Percentiles rank a stretch among this genome's conserved stretches.
phyloP scores from a whole-genome alignment of 2,888 invertebrate species.

The Cataglyphis albicans region DNA sequence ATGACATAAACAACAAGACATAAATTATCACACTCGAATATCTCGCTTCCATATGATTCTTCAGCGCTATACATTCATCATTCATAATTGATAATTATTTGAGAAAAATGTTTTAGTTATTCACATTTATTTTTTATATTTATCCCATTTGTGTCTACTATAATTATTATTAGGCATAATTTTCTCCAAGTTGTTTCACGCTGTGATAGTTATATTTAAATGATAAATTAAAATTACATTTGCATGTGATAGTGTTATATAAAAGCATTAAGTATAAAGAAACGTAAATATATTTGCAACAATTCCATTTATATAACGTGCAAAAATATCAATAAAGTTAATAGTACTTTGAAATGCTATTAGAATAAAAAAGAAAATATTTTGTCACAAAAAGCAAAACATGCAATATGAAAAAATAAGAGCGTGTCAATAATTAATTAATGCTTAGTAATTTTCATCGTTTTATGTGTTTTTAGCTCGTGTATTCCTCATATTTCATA shows the following conservation, averaged over 20 bases:
- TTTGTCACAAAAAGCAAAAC: background rate
- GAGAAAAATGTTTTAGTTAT: background rate
- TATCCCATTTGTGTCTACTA: background rate
- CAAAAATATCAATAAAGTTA: background rate
- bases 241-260: background rate
- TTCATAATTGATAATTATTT: constrained; percentile 6
- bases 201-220: background rate
- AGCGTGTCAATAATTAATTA: constrained; percentile 21
- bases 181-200: background rate
- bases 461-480: background rate
- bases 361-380: background rate
- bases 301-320: constrained; percentile 1
- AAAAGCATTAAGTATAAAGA: background rate
- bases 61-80: background rate
- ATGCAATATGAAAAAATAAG: background rate
- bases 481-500: background rate
- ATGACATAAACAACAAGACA: background rate
- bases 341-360: background rate
- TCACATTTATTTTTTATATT: background rate
- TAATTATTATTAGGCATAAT: background rate
- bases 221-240: background rate
- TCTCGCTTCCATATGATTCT: background rate
- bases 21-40: background rate
- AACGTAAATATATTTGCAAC: background rate
- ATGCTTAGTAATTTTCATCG: constrained; percentile 6